Conservation (phyloP, 2,113 vertebrate species). For the Microtus ochrogaster region DNA sequence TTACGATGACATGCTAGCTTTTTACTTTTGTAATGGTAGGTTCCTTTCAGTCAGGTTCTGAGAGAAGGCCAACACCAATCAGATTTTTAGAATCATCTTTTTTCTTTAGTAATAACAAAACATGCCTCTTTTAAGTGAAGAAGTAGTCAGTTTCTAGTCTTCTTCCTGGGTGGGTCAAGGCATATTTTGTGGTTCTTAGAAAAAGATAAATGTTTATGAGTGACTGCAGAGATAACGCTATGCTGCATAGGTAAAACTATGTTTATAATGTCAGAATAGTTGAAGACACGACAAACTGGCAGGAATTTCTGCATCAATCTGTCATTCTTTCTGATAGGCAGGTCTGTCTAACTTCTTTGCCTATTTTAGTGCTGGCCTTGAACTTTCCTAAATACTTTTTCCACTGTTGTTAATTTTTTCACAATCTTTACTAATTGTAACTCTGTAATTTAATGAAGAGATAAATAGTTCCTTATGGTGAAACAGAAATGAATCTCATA, state of each 20-base stretch:
- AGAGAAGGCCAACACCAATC: background rate
- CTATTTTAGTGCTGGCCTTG: background rate
- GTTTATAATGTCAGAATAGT: background rate
- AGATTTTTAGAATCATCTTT: background rate
- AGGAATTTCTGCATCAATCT: background rate
- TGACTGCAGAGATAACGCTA: background rate
- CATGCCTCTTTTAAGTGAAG: conserved; percentile 23
- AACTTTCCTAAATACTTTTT: background rate
- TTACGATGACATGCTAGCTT: background rate
- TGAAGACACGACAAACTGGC: background rate
- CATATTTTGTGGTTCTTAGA: background rate
- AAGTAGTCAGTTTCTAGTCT: background rate
- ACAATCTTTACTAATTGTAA: background rate
- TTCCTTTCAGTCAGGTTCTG: background rate
- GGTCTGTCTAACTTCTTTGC: background rate
- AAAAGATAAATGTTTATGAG: background rate
- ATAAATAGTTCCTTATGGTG: conserved; percentile 13
- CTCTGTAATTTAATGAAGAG: background rate
- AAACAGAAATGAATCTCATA: background rate
- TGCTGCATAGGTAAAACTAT: background rate
- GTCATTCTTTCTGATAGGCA: background rate
- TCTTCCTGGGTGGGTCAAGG: background rate
- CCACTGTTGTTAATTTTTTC: background rate
- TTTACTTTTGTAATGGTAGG: background rate
- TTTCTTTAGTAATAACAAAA: background rate